A percentile compares a stretch with the other conserved stretches of the same genome.
Conservation (phyloP, 2,113 vertebrate genomes). For the Galemys pyrenaicus region DNA sequence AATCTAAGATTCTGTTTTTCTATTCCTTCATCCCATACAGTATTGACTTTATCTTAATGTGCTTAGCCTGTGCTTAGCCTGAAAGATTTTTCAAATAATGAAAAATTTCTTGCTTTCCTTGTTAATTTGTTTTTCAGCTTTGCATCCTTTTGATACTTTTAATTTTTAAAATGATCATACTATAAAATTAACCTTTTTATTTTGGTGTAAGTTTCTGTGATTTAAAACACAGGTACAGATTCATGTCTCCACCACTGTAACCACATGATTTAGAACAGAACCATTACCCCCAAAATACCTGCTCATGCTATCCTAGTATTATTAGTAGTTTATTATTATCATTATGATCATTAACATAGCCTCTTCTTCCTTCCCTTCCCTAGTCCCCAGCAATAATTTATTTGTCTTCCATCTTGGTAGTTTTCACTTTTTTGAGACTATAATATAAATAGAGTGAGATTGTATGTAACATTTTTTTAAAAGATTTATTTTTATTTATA, state of each 20-base stretch:
- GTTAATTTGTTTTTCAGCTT: neutral
- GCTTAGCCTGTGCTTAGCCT: neutral
- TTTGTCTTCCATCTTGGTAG: neutral
- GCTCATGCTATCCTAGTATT: neutral
- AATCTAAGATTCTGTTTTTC: constrained; percentile 13
- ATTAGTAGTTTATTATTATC: no score
- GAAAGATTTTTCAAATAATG: constrained; percentile 10
- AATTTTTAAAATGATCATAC: neutral
- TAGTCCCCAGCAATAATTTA: neutral
- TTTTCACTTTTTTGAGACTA: neutral
- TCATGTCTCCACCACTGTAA: neutral
- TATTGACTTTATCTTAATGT: neutral
- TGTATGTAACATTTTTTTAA: neutral
- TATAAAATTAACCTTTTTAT: neutral
- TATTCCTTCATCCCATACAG: neutral
- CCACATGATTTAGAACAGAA: neutral
- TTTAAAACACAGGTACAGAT: constrained; percentile 36
- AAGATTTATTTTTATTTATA: no score
- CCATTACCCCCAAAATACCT: neutral
- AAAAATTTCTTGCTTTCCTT: constrained; percentile 44
- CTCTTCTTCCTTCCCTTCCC: neutral
- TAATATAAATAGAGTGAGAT: neutral
- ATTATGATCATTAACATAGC: neutral
- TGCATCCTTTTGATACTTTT: neutral
- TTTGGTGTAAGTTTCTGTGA: neutral